These are phyloP conservation scores for Omphaloscelis lunosa DNA, from an alignment of 2,888 invertebrate species.

Conservation along the genomic window DNA sequence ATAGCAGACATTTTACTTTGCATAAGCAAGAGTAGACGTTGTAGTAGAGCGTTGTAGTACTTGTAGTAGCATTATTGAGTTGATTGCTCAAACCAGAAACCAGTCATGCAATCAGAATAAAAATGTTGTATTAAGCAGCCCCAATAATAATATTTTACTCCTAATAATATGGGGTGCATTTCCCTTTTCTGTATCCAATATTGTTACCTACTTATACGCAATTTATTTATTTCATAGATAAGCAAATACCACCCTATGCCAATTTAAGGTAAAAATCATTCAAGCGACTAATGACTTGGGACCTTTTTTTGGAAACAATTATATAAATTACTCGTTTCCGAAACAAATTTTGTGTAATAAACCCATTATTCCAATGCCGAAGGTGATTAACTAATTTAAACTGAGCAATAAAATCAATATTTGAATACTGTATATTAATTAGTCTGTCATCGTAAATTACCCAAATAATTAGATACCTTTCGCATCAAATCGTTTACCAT, in stretches of 20 bases:
- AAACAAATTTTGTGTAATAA: constrained; percentile 65
- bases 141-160: constrained; percentile 43
- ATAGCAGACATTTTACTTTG: no score
- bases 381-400: constrained; percentile 70
- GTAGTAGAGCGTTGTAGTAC: no score
- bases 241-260: constrained; percentile 53
- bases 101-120: constrained; percentile 52
- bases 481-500: constrained; percentile 67
- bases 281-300: constrained; percentile 62
- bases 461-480: constrained; percentile 69
- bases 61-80: no score
- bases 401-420: constrained; percentile 71
- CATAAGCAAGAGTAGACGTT: neutral
- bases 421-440: constrained; percentile 70
- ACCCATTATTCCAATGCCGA: constrained; percentile 58
- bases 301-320: constrained; percentile 60
- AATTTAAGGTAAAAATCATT: constrained; percentile 58
- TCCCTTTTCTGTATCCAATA: constrained; percentile 30
- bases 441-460: constrained; percentile 70
- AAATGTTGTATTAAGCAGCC: constrained; percentile 43
- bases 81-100: constrained; percentile 39
- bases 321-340: constrained; percentile 63
- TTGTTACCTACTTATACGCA: constrained; percentile 13
- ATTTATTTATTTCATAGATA: constrained; percentile 51
- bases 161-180: constrained; percentile 45